Evolutionary conservation across 1,140 invertebrate genomes (phyloP).

Genomic region (Oscheius sp.): DNA sequence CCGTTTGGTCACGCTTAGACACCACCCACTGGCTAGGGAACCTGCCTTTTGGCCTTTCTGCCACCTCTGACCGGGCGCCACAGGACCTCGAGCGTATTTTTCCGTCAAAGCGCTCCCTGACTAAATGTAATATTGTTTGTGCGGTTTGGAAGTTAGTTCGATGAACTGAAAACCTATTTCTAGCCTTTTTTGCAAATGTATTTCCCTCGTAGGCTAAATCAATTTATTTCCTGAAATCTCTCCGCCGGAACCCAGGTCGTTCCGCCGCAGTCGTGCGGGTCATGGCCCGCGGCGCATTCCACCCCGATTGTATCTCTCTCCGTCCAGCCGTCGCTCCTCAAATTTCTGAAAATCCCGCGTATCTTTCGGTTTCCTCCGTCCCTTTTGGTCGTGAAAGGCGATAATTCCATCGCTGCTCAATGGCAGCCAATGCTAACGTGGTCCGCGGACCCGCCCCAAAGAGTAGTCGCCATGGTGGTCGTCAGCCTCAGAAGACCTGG

Average conservation of each 20-base stretch:
- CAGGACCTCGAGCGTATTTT: too few species aligned
- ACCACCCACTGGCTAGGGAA: too few species aligned
- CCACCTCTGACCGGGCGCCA: too few species aligned
- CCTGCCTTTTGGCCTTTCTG: too few species aligned
- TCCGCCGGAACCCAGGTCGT: background rate
- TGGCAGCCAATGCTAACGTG: background rate
- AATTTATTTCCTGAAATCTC: slow-evolving; percentile 2
- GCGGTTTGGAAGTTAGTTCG: too few species aligned
- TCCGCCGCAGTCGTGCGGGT: background rate
- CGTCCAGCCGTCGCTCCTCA: slow-evolving; percentile 6
- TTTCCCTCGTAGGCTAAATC: too few species aligned
- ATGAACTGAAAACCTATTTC: too few species aligned
- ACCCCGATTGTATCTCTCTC: background rate
- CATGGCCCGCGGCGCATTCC: background rate
- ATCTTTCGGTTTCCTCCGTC: background rate
- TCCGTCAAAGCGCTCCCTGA: too few species aligned
- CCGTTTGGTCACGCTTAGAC: too few species aligned
- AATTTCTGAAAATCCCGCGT: too few species aligned
- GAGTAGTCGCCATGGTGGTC: background rate
- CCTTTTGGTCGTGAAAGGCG: background rate
- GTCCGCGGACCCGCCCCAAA: background rate
- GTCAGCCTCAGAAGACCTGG: background rate
- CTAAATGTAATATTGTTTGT: too few species aligned
- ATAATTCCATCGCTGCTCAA: background rate
- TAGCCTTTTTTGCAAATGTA: too few species aligned